A percentile compares a stretch with the other conserved stretches of the same genome.
phyloP scores from a whole-genome alignment of 2,888 invertebrate genomes.

The Polydrusus cervinus region DNA sequence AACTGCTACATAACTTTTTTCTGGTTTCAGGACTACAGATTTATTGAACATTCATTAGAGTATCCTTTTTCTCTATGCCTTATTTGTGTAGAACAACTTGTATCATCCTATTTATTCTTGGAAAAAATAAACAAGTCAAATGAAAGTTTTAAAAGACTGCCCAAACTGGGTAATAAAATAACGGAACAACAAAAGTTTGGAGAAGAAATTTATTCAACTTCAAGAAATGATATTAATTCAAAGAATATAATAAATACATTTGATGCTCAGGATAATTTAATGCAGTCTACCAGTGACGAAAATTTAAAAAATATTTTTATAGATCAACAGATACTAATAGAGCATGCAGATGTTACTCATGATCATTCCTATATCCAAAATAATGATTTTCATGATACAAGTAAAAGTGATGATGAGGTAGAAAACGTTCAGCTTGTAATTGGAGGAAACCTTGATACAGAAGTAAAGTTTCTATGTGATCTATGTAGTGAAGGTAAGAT shows the following conservation, averaged over 20 bases:
- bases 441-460: neutral
- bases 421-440: slow-evolving; percentile 1
- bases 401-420: neutral
- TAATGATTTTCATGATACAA: neutral
- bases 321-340: neutral
- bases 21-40: neutral
- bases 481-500: slow-evolving; percentile 2
- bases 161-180: neutral
- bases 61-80: neutral
- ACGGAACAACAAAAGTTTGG: neutral
- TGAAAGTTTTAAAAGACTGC: neutral
- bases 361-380: slow-evolving; percentile 16
- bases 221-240: neutral
- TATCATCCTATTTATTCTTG: slow-evolving; percentile 15
- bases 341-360: neutral
- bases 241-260: neutral
- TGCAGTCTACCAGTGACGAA: neutral
- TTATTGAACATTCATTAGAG: slow-evolving; percentile 1
- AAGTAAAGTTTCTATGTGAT: slow-evolving; percentile 1
- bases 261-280: neutral
- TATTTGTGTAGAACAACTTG: slow-evolving; percentile 5
- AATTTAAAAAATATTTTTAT: neutral
- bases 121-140: slow-evolving; percentile 17
- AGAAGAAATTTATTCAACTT: neutral
- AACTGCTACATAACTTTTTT: too few relatives aligned